Conservation (phyloP, 2,113 vertebrate genomes). For the Willisornis vidua region DNA sequence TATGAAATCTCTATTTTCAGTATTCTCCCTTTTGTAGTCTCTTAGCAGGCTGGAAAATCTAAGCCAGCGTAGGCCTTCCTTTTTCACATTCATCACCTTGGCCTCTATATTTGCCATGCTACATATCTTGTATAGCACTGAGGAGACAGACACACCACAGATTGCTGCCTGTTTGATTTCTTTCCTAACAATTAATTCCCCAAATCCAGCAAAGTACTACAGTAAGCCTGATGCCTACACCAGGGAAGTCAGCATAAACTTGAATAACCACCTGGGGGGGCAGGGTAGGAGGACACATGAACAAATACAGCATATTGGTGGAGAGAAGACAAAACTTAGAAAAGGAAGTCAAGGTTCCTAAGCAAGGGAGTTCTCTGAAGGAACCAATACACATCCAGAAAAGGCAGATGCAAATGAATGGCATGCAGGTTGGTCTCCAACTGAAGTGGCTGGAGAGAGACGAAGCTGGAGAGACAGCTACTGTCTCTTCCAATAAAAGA, state of each 20-base stretch:
- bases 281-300: not conserved
- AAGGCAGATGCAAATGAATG: not conserved
- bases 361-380: not conserved
- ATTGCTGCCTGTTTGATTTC: not conserved
- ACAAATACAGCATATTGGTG: not conserved
- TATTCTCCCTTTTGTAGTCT: not conserved
- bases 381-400: not conserved
- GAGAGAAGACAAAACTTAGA: not conserved
- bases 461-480: not conserved
- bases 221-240: not conserved
- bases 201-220: not conserved
- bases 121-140: not conserved
- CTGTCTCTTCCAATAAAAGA: not conserved
- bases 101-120: not conserved
- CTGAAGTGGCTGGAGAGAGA: not conserved
- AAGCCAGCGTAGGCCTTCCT: not conserved
- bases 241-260: not conserved
- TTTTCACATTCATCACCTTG: not conserved
- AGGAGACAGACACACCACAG: not conserved
- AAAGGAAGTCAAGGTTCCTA: not conserved
- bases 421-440: not conserved
- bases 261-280: not conserved
- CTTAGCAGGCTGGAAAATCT: not conserved
- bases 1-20: not conserved
- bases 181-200: not conserved